Conservation (phyloP, 1,140 invertebrate genomes). For the Ladona fulva region DNA sequence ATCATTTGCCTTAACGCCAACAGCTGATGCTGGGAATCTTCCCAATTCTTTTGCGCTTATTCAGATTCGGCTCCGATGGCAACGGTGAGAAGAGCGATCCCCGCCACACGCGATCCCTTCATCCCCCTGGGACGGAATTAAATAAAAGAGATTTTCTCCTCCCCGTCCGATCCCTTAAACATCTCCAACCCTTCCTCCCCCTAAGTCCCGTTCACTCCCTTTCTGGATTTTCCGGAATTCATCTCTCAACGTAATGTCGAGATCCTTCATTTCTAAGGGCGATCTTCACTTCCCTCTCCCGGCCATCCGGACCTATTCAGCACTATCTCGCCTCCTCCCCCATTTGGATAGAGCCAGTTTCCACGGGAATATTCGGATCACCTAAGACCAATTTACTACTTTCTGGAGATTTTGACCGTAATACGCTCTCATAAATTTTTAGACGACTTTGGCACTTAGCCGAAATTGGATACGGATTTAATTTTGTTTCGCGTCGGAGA, state of each 20-base stretch:
- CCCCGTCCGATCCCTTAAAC: not conserved
- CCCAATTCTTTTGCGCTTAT: not conserved
- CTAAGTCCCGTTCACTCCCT: not conserved
- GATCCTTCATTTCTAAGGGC: not conserved
- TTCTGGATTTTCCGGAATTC: not conserved
- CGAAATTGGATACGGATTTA: too few relatives aligned
- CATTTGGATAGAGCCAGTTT: too few relatives aligned
- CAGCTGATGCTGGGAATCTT: constrained; percentile 3
- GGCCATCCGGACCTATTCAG: not conserved
- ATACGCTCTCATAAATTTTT: too few relatives aligned
- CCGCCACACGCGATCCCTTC: not conserved
- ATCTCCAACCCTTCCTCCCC: not conserved
- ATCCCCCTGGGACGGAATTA: not conserved
- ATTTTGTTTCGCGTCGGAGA: too few relatives aligned
- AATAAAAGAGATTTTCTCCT: not conserved
- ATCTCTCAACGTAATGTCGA: too few relatives aligned
- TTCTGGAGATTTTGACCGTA: too few relatives aligned
- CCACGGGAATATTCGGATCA: too few relatives aligned
- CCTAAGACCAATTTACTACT: too few relatives aligned
- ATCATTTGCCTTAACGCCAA: not conserved
- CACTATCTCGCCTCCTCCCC: not conserved
- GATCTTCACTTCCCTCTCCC: not conserved
- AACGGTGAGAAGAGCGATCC: not conserved
- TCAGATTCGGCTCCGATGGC: not conserved
- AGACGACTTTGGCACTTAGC: too few relatives aligned